Evolutionary conservation across 2,888 invertebrate genomes (phyloP), one percentile per base, ranked within the genome.

Genomic region (Ecdyonurus torrentis): DNA sequence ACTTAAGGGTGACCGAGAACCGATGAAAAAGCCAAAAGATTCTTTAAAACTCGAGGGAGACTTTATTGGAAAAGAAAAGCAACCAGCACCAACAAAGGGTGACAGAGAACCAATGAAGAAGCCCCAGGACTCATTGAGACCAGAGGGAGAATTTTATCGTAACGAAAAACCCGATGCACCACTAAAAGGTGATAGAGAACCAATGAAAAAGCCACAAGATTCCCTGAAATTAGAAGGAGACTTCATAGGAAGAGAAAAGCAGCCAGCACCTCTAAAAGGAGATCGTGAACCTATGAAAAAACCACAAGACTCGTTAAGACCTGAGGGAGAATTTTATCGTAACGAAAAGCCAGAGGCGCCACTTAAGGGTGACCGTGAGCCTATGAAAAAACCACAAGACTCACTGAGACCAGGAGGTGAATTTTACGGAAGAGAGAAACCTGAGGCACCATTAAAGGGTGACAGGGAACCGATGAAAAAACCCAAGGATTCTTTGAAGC

Each of bases 11-110:
- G 65, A 66, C 19, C 25, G 64, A 52, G 24, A 55, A 2, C 53
- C 23, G 2, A 77, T 79, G 50, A 78, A 78, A 0, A 78, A 74
- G 69, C 85, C 83, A 25, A 78, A 80, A 67, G 86, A 87, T 69
- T 86, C 86, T 72, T 73, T 86, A 15, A 72, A 79, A 63, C 77
- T 81, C 3, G 83, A 84, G 74, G 84, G 81, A 24, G 76, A 72
- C 66, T 67, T 71, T 60, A 70, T 20, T 60, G 59, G 71, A 0
- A 63, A 58, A 10, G 69, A 67, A 1, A 66, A 69, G 10, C 55
- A 20, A n/a, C 10, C 53, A 24, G 64, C 55, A 52, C 68, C 60
- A 58, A 59, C 64, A 1, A 66, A 65, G 61, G 68, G 67, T 10
- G 68, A 69, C 2, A 52, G 67, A 7, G 64, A 60, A 22, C 20